Base-by-base conservation (phyloP, 2,888 invertebrate genomes). In the Hydraecia micacea region DNA sequence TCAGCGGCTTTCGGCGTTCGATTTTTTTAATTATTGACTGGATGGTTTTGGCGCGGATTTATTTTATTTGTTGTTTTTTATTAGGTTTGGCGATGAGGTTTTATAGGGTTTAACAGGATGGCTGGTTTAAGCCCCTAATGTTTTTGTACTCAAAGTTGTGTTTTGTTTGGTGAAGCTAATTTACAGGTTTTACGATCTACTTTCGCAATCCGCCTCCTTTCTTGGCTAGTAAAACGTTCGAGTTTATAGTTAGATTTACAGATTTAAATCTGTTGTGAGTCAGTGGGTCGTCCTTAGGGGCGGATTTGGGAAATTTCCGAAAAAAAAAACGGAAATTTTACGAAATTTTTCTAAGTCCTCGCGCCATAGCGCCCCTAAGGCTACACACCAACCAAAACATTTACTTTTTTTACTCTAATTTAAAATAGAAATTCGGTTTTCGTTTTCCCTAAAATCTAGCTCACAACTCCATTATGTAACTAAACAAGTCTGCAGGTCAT, bases 1-100 rank as follows among this genome's bases (percentile, higher is more conserved):
- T 88, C 89, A 89, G 71, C 75, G 83, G 85, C 73, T 79, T 84
- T 84, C 87, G 85, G 83, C 75, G 88, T 90, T 88, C 84, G 84
- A 76, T 83, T 87, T 88, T 88, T 87, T 82, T 36, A 87, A 83
- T 78, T 70, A 62, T 71, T 28, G 66, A 11, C n/a, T n/a, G 21
- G n/a, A 71, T 75, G 77, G 28, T 79, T 79, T 83, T 69, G 73
- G 80, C 87, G 81, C 83, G 75, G 75, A 49, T 73, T 65, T 60
- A 65, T 52, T 49, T 49, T 49, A 73, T 28, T 3, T 36, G 15
- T 15, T 7, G 32, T 58, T 63, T 49, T 18, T n/a, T 1, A n/a
- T 28, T n/a, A 4, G 18, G 2, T 42, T 58, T 82, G 83, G 74
- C 74, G 81, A 80, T 81, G 80, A 83, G 73, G 78, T 83, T 76